Conservation (phyloP, 2,113 vertebrate genomes). For the Poecile atricapillus region DNA sequence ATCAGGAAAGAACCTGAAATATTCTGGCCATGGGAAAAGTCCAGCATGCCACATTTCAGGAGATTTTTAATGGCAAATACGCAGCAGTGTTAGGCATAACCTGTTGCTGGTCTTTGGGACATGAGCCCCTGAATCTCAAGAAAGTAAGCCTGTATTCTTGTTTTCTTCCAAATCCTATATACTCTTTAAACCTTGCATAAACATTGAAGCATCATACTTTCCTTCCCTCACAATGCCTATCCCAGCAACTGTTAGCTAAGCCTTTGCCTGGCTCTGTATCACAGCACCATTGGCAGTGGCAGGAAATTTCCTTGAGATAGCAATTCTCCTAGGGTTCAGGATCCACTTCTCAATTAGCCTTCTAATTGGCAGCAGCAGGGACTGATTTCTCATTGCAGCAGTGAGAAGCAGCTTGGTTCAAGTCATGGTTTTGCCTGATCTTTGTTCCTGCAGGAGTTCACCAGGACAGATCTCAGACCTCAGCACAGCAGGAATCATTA, state of each 20-base stretch:
- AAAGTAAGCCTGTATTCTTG: neutral
- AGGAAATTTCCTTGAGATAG: neutral
- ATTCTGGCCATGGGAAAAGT: neutral
- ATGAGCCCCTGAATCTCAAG: neutral
- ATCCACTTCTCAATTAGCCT: constrained; percentile 25
- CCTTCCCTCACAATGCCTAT: neutral
- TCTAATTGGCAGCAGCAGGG: constrained; percentile 26
- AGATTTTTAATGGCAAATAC: neutral
- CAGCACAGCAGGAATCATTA: neutral
- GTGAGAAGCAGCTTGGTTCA: neutral
- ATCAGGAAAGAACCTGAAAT: neutral
- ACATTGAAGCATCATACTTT: neutral
- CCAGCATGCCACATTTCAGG: neutral
- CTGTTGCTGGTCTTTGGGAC: neutral
- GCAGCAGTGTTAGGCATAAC: neutral
- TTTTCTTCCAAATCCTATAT: neutral
- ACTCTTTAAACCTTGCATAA: neutral
- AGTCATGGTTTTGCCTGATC: neutral
- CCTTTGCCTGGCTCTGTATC: neutral
- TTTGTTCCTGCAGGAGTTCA: neutral
- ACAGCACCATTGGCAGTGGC: neutral
- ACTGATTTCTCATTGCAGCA: neutral
- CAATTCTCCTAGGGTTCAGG: neutral
- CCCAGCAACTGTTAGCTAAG: neutral
- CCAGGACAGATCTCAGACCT: neutral